Base-by-base conservation (phyloP, 2,888 invertebrate genomes). In the Ashinkailepas kermadecensis region DNA sequence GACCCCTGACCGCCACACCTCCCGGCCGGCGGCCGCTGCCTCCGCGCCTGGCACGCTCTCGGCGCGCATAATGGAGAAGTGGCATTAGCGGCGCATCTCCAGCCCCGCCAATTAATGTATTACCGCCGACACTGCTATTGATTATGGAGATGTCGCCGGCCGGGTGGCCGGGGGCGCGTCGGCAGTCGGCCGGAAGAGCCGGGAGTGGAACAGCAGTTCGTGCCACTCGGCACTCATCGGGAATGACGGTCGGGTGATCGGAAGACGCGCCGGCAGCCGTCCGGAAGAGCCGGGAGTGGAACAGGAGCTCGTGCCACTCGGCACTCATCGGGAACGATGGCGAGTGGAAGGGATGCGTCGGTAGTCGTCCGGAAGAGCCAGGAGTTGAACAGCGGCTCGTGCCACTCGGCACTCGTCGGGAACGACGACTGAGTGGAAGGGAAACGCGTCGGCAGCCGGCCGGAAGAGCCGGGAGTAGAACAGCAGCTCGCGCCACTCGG, bases 91-190 rank as follows among this genome's bases (percentile, higher is more conserved):
- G 13, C 74, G 54, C 74, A 74, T 39, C 54, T 74, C 25, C 74
- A 74, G 54, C 74, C 54, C 4, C 21, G 74, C 23, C 74, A 74
- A 74, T 74, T 74, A 74, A 74, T 74, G 74, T 21, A 74, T 74
- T 54, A 74, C 18, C 74, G 18, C 21, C 54, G 9, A 15, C 74
- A 12, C 25, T 11, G 15, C 74, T 74, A 74, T 74, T 74, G 74
- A 74, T 74, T 54, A 67, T 67, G 67, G 67, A 67, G 25, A 67
- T 67, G 67, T 8, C 39, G 25, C 25, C 25, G 62, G 18, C 18
- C 62, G 62, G 62, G 8, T 62, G 18, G 62, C 21, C 18, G 62
- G 62, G 18, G 62, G 18, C 18, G 62, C 62, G 21, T 18, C 18
- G 62, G 62, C 0, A 21, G 62, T 21, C 18, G 18, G 62, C 15